Conservation (phyloP, 2,113 vertebrate genomes). For the Phaethornis superciliosus region DNA sequence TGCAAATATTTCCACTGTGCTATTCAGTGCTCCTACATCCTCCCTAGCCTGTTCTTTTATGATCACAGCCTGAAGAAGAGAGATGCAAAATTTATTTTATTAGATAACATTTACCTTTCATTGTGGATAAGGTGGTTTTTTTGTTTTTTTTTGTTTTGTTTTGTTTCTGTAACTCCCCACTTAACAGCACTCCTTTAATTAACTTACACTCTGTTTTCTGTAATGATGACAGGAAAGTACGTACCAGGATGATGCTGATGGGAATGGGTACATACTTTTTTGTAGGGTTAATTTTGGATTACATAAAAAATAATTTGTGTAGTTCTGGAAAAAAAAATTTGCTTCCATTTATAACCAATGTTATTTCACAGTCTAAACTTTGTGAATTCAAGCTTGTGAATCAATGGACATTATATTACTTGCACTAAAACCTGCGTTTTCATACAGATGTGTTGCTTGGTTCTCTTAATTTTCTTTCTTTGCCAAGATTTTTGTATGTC, state of each 20-base stretch:
- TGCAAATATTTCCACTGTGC: conserved; percentile 73
- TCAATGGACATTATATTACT: not conserved
- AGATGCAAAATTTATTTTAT: conserved; percentile 12
- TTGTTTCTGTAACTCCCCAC: not conserved
- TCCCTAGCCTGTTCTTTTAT: not conserved
- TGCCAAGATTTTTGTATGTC: not conserved
- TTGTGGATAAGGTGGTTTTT: not conserved
- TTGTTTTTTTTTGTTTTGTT: not conserved
- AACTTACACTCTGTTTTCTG: not conserved
- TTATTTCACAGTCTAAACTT: not conserved
- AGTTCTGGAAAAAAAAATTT: not conserved
- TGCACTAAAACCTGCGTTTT: not conserved
- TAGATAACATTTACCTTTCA: conserved; percentile 64
- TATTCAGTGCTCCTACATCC: not conserved
- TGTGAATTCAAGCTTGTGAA: not conserved
- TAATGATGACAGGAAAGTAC: not conserved
- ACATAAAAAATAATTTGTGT: not conserved
- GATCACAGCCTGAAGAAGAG: not conserved
- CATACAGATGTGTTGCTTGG: not conserved
- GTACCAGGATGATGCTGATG: not conserved
- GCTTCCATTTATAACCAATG: not conserved
- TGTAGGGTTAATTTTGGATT: not conserved
- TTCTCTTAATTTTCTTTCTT: not conserved
- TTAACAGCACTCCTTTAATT: not conserved
- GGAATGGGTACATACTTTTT: not conserved